Evolutionary conservation across 2,888 invertebrate genomes (phyloP), one percentile per base, ranked within the genome.

Genomic region (Leptodirus hochenwartii): DNA sequence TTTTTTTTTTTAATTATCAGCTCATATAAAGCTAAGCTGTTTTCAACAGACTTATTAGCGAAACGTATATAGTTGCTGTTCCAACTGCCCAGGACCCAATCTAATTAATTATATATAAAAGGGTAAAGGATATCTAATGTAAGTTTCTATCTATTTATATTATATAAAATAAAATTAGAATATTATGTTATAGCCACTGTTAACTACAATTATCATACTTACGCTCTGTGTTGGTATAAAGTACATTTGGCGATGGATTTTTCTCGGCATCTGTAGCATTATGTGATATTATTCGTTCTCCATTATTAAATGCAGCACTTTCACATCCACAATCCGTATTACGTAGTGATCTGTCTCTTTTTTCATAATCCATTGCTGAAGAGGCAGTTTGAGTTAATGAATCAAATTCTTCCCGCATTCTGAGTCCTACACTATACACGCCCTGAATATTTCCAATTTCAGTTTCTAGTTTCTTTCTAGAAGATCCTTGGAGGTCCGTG

Each of bases 251-350:
- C 31, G 33, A 11, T 30, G 30, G 29, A 15, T 46, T 51, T n/a
- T 8, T 8, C n/a, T 20, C 20, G 20, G 47, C 62, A 41, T 70
- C 70, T 2, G 63, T 66, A 22, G 64, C 66, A 2, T 66, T 63
- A 41, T 68, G 67, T 17, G 54, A 43, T 5, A 59, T 52, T 34
- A 61, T 60, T 43, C 71, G 56, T 37, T 75, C 55, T 2, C 76
- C 77, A 44, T 77, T 78, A 22, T 77, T 77, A 51, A 78, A 78
- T 25, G 77, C 76, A 4, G 77, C 78, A 47, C 78, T 78, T n/a
- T 79, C 79, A 39, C 79, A 59, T 11, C 79, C 79, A 1, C 78
- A 79, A 51, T 80, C 79, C 13, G 75, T 75, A 47, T 78, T 77
- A 1, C 76, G 77, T 2, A 62, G 62, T 8, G 73, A 74, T 39